Conservation (phyloP, 1,140 invertebrate genomes). For the Saxidomus purpurata region DNA sequence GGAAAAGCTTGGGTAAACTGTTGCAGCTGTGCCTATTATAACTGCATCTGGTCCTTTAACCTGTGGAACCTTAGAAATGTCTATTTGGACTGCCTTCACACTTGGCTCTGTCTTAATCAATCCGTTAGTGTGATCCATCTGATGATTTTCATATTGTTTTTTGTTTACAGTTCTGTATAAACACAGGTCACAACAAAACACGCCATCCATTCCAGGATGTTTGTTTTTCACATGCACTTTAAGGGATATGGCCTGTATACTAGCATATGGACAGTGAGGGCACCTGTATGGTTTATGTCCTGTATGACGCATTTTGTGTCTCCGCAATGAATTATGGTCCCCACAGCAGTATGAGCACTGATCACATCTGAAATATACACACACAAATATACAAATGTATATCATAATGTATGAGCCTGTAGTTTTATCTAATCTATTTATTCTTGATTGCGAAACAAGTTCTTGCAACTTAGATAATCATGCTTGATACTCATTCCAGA, state of each 20-base stretch:
- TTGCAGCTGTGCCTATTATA: background rate
- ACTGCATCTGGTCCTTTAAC: background rate
- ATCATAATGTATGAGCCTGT: no score
- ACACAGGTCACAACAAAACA: constrained; percentile 89
- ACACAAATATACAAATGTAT: no score
- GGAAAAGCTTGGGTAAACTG: background rate
- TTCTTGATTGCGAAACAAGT: no score
- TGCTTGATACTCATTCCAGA: no score
- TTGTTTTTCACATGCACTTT: constrained; percentile 90
- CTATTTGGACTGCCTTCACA: background rate
- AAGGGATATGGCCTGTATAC: constrained; percentile 90
- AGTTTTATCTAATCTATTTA: no score
- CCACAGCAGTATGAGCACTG: constrained; percentile 87
- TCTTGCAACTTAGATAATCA: no score
- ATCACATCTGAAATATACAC: constrained; percentile 82
- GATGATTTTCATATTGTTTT: constrained; percentile 88
- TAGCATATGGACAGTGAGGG: constrained; percentile 97
- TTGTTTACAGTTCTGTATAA: constrained; percentile 89
- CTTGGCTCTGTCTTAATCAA: constrained; percentile 78
- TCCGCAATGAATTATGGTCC: constrained; percentile 93
- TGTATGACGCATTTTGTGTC: constrained; percentile 98
- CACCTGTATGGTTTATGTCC: constrained; percentile 99
- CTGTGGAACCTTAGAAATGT: background rate
- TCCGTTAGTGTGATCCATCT: constrained; percentile 88
- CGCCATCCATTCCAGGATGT: constrained; percentile 89